Evolutionary conservation across 1,140 invertebrate species (phyloP).

Genomic region (Pseudobourletiella spinata): DNA sequence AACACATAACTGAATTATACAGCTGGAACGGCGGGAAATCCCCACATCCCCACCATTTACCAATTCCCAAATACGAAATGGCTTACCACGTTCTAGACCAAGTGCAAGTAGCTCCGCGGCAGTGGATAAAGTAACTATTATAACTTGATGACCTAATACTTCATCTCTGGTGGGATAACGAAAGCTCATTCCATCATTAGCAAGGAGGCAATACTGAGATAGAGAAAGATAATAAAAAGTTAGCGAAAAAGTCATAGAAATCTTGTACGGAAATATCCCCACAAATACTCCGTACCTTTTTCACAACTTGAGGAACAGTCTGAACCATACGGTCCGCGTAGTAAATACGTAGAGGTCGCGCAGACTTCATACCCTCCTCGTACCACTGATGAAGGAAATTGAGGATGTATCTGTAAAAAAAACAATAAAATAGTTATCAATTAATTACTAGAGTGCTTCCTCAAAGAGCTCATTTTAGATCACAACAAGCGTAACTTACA

Average conservation of each 20-base stretch:
- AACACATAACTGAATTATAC: neutral
- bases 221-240: slow-evolving; percentile 37
- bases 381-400: slow-evolving; percentile 76
- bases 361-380: slow-evolving; percentile 51
- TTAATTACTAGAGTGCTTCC: too few relatives aligned
- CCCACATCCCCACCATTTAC: too few relatives aligned
- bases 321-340: slow-evolving; percentile 68
- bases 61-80: too few relatives aligned
- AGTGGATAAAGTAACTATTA: slow-evolving; percentile 72
- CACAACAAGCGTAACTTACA: slow-evolving; percentile 30
- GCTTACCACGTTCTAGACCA: slow-evolving; percentile 50
- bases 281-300: slow-evolving; percentile 45
- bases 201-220: slow-evolving; percentile 57
- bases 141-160: slow-evolving; percentile 58
- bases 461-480: too few relatives aligned
- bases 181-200: slow-evolving; percentile 57
- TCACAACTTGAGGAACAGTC: slow-evolving; percentile 59
- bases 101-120: slow-evolving; percentile 62
- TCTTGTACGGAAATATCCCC: too few relatives aligned
- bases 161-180: slow-evolving; percentile 61
- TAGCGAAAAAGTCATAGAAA: neutral
- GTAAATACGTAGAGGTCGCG: slow-evolving; percentile 63
- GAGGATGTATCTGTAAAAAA: slow-evolving; percentile 49
- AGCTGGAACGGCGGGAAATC: too few relatives aligned
- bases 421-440: neutral